Conservation (phyloP, 2,888 invertebrate species). For the Pandemis corylana region DNA sequence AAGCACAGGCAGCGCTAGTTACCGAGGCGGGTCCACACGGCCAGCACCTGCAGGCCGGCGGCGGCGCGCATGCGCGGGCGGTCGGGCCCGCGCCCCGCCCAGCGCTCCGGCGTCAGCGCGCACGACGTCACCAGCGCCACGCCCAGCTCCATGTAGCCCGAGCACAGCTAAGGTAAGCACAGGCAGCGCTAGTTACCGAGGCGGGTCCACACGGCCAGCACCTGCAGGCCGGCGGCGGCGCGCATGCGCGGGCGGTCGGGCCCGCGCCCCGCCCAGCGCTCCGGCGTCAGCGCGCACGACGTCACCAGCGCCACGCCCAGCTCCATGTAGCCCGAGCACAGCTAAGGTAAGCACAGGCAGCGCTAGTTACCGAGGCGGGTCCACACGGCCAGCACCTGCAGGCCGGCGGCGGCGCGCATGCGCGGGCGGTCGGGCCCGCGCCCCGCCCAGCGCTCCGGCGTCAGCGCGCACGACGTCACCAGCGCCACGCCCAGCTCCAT, state of each 20-base stretch:
- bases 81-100: conserved; percentile 77
- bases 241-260: conserved; percentile 90
- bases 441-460: conserved; percentile 76
- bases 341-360: conserved; percentile 65
- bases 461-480: conserved; percentile 73
- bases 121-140: conserved; percentile 75
- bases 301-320: conserved; percentile 78
- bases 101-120: conserved; percentile 73
- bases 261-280: conserved; percentile 77
- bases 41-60: conserved; percentile 96
- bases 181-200: conserved; percentile 84
- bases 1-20: conserved; percentile 44
- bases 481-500: conserved; percentile 78
- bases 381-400: conserved; percentile 97
- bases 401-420: conserved; percentile 96
- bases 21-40: conserved; percentile 96
- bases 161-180: conserved; percentile 84
- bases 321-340: conserved; percentile 84
- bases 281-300: conserved; percentile 70
- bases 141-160: conserved; percentile 78
- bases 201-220: conserved; percentile 96
- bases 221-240: conserved; percentile 95
- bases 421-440: conserved; percentile 83
- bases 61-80: conserved; percentile 93
- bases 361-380: conserved; percentile 88